Evolutionary conservation across 1,140 invertebrate species (phyloP), one percentile per base, ranked within the genome.

Genomic region (Drosophila nasuta): DNA sequence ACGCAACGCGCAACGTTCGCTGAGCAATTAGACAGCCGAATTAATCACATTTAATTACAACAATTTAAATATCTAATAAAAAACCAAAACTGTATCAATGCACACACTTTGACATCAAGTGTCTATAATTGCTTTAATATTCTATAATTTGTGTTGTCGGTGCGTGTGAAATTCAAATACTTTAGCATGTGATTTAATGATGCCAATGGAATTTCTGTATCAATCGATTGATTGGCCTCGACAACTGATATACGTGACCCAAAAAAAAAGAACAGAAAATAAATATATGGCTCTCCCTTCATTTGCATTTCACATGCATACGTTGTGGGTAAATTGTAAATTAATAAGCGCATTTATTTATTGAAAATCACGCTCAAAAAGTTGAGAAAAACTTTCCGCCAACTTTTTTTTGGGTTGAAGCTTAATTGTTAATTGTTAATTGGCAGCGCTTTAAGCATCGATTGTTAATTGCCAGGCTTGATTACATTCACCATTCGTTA

Each of bases 341-440:
- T 69, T 62, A 62, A 41, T 51, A 63, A 35, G 33, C 38, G 10
- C 25, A 41, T 51, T 45, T 45, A 59, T 33, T 68, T 67, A 51
- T 13, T 45, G 17, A 15, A 38, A 33, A 52, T 35, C 11, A 59
- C n/a, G 25, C n/a, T 15, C 51, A 41, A 33, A 54, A 17, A 43
- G 11, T 13, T 30, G 28, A 3, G 20, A 38, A 25, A 33, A 63
- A 54, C 41, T 71, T 81, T 66, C 4, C 10, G 45, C 17, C 59
- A 77, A 69, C 52, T 79, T 79, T 38, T 75, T 57, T 38, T 75
- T 57, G 8, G 51, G 57, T 74, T 62, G 52, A 48, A 65, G 49
- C 56, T 38, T 58, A 38, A 20, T 65, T 69, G 76, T 88, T 82
- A 87, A 86, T 86, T 86, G 82, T 86, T 87, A 88, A 88, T 88